Base-by-base conservation (phyloP, 1,140 invertebrate genomes). In the Zaprionus africanus region DNA sequence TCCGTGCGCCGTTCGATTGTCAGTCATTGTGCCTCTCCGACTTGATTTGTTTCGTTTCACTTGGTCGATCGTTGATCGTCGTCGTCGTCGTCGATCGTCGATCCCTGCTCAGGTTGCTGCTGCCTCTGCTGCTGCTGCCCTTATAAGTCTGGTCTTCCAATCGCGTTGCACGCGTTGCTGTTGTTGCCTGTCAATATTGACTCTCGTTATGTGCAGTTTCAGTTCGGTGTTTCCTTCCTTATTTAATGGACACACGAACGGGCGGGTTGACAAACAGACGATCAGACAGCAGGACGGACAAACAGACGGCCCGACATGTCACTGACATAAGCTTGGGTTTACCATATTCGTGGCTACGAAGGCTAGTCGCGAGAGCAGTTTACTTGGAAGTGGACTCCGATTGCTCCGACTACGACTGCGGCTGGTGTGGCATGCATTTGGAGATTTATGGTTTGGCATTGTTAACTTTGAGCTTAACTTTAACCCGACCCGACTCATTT, bases 11-110 rank as follows among this genome's bases (percentile, higher is more conserved):
- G 81, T 88, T 84, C 84, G 83, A 90, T 88, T 88, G 84, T 91
- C 83, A 91, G 83, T 90, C 86, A 86, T 82, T 90, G 86, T 86
- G 80, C 69, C 80, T 86, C 76, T 81, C 66, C 62, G 80, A 87
- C 88, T 91, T 91, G 88, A 91, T 90, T 90, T 90, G 85, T 90
- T 90, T 90, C 85, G 85, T 90, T 90, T 90, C 85, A 90, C 85
- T 90, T 90, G 81, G 85, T 72, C 85, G 65, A 79, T 69, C 70
- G 66, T 57, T 12, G 53, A 41, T 57, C 59, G 56, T n/a, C n/a
- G n/a, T n/a, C n/a, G n/a, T n/a, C n/a, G n/a, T 41, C 28, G 81
- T 72, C 81, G 65, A 76, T 68, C 70, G 66, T 34, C 24, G 54
- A 49, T 58, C 60, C 74, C 46, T 69, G 57, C 68, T 77, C 70